Evolutionary conservation across 2,797 vertebrate species (phyloP), one percentile per base, ranked within the genome.

Genomic region (Telmatherina bonti): DNA sequence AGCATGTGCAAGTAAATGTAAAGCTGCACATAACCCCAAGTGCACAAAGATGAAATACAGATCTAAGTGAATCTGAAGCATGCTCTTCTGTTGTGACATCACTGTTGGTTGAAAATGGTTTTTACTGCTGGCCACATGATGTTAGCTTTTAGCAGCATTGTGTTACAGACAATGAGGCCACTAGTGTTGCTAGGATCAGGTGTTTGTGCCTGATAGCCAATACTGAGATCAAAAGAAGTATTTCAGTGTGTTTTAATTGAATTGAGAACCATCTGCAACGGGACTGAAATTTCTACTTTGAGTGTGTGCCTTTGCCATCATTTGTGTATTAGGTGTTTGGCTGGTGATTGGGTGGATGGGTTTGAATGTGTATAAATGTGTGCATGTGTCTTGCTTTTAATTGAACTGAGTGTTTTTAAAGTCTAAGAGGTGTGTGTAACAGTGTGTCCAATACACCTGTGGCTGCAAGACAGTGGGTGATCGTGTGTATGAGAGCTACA

Each of bases 161-260:
- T 93, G 68, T 35, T 7, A 53, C 64, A 62, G 69, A 89, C 85
- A 89, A 89, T 87, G 70, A 81, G 81, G 72, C 85, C 82, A 74
- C 82, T 82, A 78, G 76, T 76, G 85, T 78, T 53, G 83, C 86
- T 49, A 86, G 91, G 88, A 89, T 92, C 92, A 93, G 92, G 89
- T 93, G 92, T 86, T 86, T 85, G 82, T 79, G 81, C 49, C 88
- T 87, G 84, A 91, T 89, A 82, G 82, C 84, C 88, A 90, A 90
- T 91, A 85, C 79, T 78, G 76, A 90, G 64, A 92, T 93, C 92
- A 93, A 93, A 93, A 87, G 91, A 87, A 63, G 43, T 52, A 76
- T 85, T 79, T 71, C 45, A 51, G 55, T 76, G 69, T 80, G 67
- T 78, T 77, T 90, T 92, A 89, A 92, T 91, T 92, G 90, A 87